These are phyloP conservation scores for Eudyptes chrysolophus DNA, from an alignment of 2,113 vertebrate genomes.

Conservation along the genomic window DNA sequence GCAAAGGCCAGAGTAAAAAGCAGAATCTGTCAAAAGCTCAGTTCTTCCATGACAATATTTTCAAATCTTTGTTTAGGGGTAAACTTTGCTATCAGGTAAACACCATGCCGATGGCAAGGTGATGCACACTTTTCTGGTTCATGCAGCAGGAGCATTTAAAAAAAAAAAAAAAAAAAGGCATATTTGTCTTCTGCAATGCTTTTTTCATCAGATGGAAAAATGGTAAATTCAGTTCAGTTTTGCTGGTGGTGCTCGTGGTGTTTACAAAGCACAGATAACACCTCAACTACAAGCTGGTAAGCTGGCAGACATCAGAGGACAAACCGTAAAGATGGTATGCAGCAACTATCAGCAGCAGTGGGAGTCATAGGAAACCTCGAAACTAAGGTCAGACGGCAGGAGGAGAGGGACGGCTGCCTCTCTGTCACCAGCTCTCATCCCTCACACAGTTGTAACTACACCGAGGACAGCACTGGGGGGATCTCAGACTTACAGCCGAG, in stretches of 20 bases:
- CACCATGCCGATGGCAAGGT: neutral
- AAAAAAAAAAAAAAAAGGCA: neutral
- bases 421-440: neutral
- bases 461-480: neutral
- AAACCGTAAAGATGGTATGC: neutral
- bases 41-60: neutral
- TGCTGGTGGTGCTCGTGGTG: neutral
- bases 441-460: neutral
- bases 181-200: neutral
- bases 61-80: neutral
- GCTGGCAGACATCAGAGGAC: neutral
- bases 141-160: neutral
- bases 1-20: neutral
- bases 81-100: neutral
- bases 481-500: neutral
- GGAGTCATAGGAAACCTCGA: neutral
- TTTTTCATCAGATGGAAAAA: neutral
- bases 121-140: neutral
- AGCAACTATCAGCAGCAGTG: neutral
- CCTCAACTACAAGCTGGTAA: neutral
- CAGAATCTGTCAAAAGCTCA: neutral
- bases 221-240: neutral
- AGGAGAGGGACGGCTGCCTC: neutral
- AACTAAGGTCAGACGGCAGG: neutral
- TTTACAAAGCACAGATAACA: neutral